Percentiles rank a stretch among this genome's conserved stretches.
Conservation (phyloP, 2,797 vertebrate species). For the Spinibarbus caldwelli region DNA sequence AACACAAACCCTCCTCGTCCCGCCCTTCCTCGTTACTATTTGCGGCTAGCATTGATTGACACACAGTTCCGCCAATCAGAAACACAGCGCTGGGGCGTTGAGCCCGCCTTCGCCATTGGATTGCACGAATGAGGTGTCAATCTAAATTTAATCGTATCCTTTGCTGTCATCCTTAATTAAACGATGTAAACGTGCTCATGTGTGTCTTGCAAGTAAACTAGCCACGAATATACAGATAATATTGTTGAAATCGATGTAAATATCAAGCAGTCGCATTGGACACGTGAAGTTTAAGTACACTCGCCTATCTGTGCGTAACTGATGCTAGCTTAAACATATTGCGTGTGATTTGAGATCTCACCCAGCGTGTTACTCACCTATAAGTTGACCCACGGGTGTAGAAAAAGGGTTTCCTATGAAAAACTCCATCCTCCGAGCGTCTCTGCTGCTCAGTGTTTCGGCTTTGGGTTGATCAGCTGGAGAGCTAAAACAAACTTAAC, state of each 20-base stretch:
- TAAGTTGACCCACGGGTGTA: constrained; percentile 76
- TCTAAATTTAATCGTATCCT: constrained; percentile 63
- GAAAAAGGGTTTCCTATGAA: constrained; percentile 78
- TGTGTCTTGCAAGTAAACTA: neutral
- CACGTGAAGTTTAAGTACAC: neutral
- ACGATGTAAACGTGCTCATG: neutral
- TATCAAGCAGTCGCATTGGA: neutral
- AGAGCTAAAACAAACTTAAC: constrained; percentile 42
- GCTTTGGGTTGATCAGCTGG: constrained; percentile 34
- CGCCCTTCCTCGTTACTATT: neutral
- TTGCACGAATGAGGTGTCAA: constrained; percentile 64
- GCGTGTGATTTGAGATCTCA: too few species aligned
- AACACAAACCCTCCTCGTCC: neutral
- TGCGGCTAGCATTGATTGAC: constrained; percentile 8
- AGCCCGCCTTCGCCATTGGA: constrained; percentile 66
- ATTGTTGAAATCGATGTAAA: neutral
- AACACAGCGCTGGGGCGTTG: neutral
- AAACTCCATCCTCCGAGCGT: constrained; percentile 75
- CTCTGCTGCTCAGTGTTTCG: neutral
- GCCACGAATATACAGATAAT: neutral
- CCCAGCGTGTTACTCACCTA: constrained; percentile 70
- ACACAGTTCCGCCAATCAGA: constrained; percentile 65
- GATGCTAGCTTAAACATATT: neutral
- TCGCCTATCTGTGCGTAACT: neutral
- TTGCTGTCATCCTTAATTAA: constrained; percentile 55